phyloP scores from a whole-genome alignment of 2,113 vertebrate genomes.

The Melanotaenia duboulayi region DNA sequence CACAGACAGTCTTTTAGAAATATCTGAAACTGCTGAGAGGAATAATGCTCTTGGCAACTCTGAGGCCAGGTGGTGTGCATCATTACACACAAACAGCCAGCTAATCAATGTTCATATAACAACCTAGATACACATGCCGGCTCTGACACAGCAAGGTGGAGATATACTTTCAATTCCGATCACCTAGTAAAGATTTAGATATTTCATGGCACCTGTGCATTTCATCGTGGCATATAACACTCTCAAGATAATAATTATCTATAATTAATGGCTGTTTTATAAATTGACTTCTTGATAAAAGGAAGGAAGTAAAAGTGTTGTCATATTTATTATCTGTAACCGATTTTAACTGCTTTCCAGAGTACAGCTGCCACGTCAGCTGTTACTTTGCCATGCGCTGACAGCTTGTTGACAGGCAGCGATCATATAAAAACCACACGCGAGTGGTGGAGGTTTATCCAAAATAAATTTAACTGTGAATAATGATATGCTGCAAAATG shows the following conservation, averaged over 20 bases:
- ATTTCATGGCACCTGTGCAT: conserved; percentile 16
- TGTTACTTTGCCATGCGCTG: conserved; percentile 15
- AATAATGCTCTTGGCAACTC: conserved; percentile 43
- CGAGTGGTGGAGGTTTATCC: conserved; percentile 25
- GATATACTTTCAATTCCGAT: conserved; percentile 57
- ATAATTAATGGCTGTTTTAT: conserved; percentile 26
- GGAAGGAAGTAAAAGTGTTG: background rate
- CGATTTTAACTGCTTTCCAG: conserved; percentile 29
- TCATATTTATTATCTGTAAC: conserved; percentile 25
- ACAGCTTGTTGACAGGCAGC: conserved; percentile 33
- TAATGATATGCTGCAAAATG: conserved; percentile 17
- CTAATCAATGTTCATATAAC: conserved; percentile 58
- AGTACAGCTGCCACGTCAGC: conserved; percentile 29
- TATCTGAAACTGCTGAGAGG: conserved; percentile 36
- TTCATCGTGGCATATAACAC: conserved; percentile 35
- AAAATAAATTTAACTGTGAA: conserved; percentile 24
- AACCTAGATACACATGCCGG: conserved; percentile 47
- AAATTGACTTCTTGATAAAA: conserved; percentile 14
- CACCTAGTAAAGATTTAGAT: conserved; percentile 45
- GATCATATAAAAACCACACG: conserved; percentile 48
- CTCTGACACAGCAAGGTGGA: conserved; percentile 45
- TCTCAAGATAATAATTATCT: conserved; percentile 12
- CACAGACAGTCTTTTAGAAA: conserved; percentile 40
- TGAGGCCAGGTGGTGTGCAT: conserved; percentile 58
- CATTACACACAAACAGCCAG: conserved; percentile 47